phyloP scores from a whole-genome alignment of 1,140 invertebrate genomes.

The Ganaspis sp. region DNA sequence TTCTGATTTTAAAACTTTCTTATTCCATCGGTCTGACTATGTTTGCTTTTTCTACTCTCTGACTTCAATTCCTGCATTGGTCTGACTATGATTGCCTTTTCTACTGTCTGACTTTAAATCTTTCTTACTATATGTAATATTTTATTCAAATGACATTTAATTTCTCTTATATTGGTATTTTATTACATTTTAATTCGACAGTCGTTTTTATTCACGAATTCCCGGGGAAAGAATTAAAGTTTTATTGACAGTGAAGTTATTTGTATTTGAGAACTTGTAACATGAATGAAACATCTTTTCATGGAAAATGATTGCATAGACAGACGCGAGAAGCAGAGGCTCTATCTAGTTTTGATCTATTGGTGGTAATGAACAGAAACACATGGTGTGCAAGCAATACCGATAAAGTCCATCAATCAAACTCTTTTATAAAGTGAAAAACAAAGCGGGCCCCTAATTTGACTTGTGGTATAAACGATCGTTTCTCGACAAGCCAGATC shows the following conservation, averaged over 20 bases:
- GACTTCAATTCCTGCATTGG: too few relatives aligned
- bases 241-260: not conserved
- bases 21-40: too few relatives aligned
- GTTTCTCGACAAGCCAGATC: slow-evolving; percentile 26
- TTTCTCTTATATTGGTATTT: too few relatives aligned
- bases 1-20: too few relatives aligned
- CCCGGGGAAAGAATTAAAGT: not conserved
- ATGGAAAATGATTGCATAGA: not conserved
- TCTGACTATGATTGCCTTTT: too few relatives aligned
- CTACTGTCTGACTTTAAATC: too few relatives aligned
- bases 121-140: too few relatives aligned
- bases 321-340: not conserved
- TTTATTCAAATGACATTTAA: too few relatives aligned
- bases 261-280: not conserved
- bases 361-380: slow-evolving; percentile 28
- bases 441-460: slow-evolving; percentile 26
- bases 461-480: slow-evolving; percentile 29
- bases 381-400: slow-evolving; percentile 24
- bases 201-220: too few relatives aligned
- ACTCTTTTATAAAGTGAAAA: slow-evolving; percentile 26
- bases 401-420: slow-evolving; percentile 30
- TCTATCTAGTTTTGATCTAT: slow-evolving; percentile 2
- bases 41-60: too few relatives aligned
- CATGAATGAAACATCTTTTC: not conserved
- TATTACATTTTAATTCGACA: too few relatives aligned